These are phyloP conservation scores for Drosophila mulleri DNA, from an alignment of 2,888 invertebrate species.

Conservation along the genomic window DNA sequence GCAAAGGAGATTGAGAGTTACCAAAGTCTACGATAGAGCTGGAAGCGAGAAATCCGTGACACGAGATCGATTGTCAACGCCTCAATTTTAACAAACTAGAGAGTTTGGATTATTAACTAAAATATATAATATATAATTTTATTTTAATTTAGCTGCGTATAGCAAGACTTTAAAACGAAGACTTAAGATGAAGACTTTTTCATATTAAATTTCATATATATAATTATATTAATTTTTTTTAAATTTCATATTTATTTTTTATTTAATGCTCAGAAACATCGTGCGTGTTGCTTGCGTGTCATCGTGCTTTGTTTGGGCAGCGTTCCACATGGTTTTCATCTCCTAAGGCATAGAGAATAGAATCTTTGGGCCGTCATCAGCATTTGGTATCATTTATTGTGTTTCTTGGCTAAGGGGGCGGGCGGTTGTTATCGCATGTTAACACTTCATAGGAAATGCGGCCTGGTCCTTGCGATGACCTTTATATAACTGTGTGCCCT, in stretches of 20 bases:
- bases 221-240: no score
- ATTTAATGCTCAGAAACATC: background rate
- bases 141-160: no score
- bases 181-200: no score
- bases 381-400: slow-evolving; percentile 73
- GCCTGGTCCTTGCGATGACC: slow-evolving; percentile 74
- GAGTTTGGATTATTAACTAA: no score
- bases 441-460: slow-evolving; percentile 78
- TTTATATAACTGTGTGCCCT: slow-evolving; percentile 50
- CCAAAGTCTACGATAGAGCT: background rate
- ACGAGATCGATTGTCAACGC: background rate
- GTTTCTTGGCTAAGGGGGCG: slow-evolving; percentile 43
- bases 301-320: background rate
- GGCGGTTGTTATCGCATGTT: slow-evolving; percentile 71
- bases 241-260: background rate
- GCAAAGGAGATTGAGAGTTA: slow-evolving; percentile 15
- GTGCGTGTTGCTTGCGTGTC: background rate
- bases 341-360: slow-evolving; percentile 2
- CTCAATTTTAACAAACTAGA: background rate
- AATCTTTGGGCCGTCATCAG: slow-evolving; percentile 37
- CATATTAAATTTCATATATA: no score
- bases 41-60: background rate
- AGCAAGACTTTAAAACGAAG: no score
- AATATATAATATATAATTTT: no score
- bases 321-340: slow-evolving; percentile 13